These are phyloP conservation scores for Tortrix viridana DNA, from an alignment of 2,888 invertebrate genomes.

Conservation along the genomic window DNA sequence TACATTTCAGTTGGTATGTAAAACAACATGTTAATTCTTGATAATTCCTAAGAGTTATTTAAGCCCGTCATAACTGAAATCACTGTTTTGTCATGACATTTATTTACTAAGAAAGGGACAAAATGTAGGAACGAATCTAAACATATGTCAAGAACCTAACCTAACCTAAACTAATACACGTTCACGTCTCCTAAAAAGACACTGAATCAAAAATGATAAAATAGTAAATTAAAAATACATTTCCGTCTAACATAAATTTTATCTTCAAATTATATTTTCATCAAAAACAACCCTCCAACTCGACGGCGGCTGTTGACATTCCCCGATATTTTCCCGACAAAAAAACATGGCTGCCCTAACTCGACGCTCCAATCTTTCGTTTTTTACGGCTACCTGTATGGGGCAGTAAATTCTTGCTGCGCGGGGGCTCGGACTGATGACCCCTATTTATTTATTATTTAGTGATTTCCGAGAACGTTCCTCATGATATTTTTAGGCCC, in stretches of 20 bases:
- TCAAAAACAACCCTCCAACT: constrained; percentile 32
- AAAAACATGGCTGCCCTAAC: constrained; percentile 32
- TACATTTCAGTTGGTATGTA: too few species aligned
- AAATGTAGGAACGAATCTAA: not conserved
- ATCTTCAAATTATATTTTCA: constrained; percentile 35
- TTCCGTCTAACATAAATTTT: constrained; percentile 30
- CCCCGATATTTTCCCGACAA: constrained; percentile 33
- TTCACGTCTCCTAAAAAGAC: not conserved
- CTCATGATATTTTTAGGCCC: too few species aligned
- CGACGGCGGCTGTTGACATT: constrained; percentile 30
- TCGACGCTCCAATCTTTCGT: constrained; percentile 35
- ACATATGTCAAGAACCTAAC: not conserved
- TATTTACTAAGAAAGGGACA: too few species aligned
- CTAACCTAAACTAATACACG: not conserved
- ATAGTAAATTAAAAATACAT: constrained; percentile 36
- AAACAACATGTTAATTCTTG: too few species aligned
- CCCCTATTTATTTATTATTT: constrained; percentile 33
- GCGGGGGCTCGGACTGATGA: constrained; percentile 22
- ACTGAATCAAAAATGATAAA: constrained; percentile 26
- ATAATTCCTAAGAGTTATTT: too few species aligned
- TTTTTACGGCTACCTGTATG: constrained; percentile 36
- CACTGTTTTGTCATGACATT: too few species aligned
- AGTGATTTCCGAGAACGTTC: constrained; percentile 8
- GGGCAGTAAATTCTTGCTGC: constrained; percentile 14
- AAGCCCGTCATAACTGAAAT: too few species aligned